Evolutionary conservation across 1,140 invertebrate genomes (phyloP).

Genomic region (Drosophila virilis): DNA sequence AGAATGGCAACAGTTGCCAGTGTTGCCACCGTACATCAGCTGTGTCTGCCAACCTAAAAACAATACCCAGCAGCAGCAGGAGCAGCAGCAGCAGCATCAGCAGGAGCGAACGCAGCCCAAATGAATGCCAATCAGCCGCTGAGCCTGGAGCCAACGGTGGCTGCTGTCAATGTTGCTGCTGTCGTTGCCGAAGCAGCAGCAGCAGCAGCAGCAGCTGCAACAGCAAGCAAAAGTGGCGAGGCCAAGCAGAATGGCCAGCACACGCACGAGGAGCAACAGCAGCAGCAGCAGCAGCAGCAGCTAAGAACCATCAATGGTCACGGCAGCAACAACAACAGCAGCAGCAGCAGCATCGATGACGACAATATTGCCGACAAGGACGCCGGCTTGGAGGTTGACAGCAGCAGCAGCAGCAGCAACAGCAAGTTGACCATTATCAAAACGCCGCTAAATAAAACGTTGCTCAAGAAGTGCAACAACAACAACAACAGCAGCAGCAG

Average conservation of each 20-base stretch:
- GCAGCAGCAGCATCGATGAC: constrained; percentile 15
- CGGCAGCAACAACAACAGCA: constrained; percentile 27
- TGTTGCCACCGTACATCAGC: constrained; percentile 20
- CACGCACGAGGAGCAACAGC: constrained; percentile 30
- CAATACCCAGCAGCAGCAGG: constrained; percentile 19
- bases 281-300: constrained; percentile 4
- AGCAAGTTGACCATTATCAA: constrained; percentile 76
- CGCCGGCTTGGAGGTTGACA: constrained; percentile 14
- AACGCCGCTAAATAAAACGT: constrained; percentile 75
- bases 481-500: constrained; percentile 45
- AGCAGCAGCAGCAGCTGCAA: constrained; percentile 2
- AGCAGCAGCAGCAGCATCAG: constrained; percentile 16
- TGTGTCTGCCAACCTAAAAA: constrained; percentile 55
- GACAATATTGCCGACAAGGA: constrained; percentile 34
- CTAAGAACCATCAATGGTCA: constrained; percentile 34
- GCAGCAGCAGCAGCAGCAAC: constrained; percentile 27
- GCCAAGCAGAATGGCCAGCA: constrained; percentile 44
- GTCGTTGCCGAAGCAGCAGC: constrained; percentile 21
- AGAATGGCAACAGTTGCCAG: constrained; percentile 52
- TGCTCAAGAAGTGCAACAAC: constrained; percentile 78
- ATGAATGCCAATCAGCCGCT: constrained; percentile 50
- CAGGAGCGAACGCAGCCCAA: constrained; percentile 35
- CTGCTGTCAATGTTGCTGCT: constrained; percentile 39
- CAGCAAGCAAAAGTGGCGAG: constrained; percentile 20
- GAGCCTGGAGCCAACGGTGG: constrained; percentile 38